Base-by-base conservation (phyloP, 2,797 vertebrate species). In the Muscicapa striata region DNA sequence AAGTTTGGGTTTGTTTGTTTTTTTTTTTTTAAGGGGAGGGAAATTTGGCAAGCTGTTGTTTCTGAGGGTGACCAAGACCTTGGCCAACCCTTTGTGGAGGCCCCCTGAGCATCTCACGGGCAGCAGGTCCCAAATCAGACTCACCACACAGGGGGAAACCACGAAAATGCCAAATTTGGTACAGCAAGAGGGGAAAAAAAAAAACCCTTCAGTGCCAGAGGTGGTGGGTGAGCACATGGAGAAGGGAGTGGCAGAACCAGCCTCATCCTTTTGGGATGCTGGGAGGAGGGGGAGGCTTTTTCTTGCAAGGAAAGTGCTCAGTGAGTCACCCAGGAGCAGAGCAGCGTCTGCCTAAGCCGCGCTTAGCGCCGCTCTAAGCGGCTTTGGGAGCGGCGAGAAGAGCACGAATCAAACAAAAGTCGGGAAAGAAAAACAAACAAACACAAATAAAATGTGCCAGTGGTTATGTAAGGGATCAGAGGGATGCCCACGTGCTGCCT, bases 391-490 rank as follows among this genome's bases (percentile, higher is more conserved):
- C 66, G 4, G 66, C 2, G 6, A 94, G 57, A 4, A 20, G 19
- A 19, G 14, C 40, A 0, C 52, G 3, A 40, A 40, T 40, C 14
- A 4, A 46, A 81, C 8, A 21, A 43, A 46, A 92, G 52, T 45
- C n/a, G 23, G 73, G 57, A 38, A 86, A 49, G 76, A 19, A 81
- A 95, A 95, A 9, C 73, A 86, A 92, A 32, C 66, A 17, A 40
- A 40, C 38, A 26, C 9, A 15, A 26, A 15, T 3, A 49, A 49
- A 49, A 22, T 46, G 80, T 30, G 84, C 15, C 66, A 8, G 84
- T 1, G 73, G 86, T 94, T 96, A 72, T 20, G 36, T 78, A 93
- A 92, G 54, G 86, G 91, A 74, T 81, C 89, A 78, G 77, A 29
- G 76, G 32, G 86, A 20, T 8, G 3, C 48, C 1, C 3, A 4